Evolutionary conservation across 2,888 invertebrate species (phyloP), one percentile per base, ranked within the genome.

Genomic region (Siphonodentalium dalli): DNA sequence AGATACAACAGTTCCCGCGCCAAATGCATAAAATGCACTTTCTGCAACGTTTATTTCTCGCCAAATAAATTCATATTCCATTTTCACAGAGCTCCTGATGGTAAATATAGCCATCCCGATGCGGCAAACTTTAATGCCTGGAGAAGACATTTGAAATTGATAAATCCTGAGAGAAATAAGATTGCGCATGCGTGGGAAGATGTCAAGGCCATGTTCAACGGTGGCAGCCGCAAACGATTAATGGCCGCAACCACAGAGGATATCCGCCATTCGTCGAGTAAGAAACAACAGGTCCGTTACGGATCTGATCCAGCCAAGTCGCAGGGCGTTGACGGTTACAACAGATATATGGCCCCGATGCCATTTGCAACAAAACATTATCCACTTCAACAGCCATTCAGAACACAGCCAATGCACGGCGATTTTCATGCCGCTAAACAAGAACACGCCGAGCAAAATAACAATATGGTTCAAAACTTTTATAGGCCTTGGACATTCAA

Each of bases 21-120:
- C 1, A 98, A 98, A 82, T 98, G 97, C 84, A 96, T 98, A 73
- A 93, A 94, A 79, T 98, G 97, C 83, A 85, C 88, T 13, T 90
- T 89, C 77, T 98, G 97, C 75, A 92, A 92, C n/a, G 84, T 95
- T 38, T 97, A 93, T 83, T 97, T 96, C 83, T 97, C 96, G 0
- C 97, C 97, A 5, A 98, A 98, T 83, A 98, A 98, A 82, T 98
- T 98, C 84, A 97, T 98, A 72, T 97, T 98, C 81, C 97, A 98
- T 80, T 97, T 95, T 0, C 97, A 97, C 80, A 73, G 78, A 21
- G 87, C 91, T 8, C 67, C 75, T 2, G 72, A 70, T 2, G 61
- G 68, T 27, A 75, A 72, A 74, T 97, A 94, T 84, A 88, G 93
- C 7, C 96, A 97, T 76, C 97, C 97, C 2, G 96, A 97, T 77